A percentile compares a stretch with the other conserved stretches of the same genome.
phyloP scores from a whole-genome alignment of 2,113 vertebrate species.

The Boleophthalmus pectinirostris region DNA sequence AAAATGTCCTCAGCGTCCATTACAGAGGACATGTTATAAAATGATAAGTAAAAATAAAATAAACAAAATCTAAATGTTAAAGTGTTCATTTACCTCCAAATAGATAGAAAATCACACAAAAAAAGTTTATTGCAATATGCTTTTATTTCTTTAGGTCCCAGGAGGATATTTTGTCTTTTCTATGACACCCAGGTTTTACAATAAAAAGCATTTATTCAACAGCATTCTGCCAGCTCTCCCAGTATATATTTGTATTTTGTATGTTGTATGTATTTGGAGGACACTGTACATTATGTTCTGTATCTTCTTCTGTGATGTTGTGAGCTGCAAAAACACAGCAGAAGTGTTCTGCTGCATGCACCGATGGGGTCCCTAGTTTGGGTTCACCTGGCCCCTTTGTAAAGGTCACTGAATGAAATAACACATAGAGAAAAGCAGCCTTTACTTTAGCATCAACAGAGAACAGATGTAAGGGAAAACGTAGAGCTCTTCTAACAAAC shows the following conservation, averaged over 20 bases:
- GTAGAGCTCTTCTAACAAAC: background rate
- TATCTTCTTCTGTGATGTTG: background rate
- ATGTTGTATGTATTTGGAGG: background rate
- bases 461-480: background rate
- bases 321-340: background rate
- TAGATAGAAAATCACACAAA: too few species aligned
- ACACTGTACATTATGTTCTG: too few species aligned
- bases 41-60: too few species aligned
- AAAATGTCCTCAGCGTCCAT: too few species aligned
- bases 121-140: too few species aligned
- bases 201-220: too few species aligned
- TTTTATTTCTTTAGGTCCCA: too few species aligned
- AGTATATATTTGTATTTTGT: background rate
- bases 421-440: conserved; percentile 16
- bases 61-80: too few species aligned
- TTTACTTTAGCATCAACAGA: background rate
- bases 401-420: conserved; percentile 27
- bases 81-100: too few species aligned
- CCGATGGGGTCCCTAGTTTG: conserved; percentile 12
- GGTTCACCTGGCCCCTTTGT: conserved; percentile 27
- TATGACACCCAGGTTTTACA: too few species aligned
- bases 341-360: background rate
- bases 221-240: too few species aligned
- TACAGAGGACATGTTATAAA: too few species aligned
- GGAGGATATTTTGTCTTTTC: background rate